These are phyloP conservation scores for Salarias fasciatus DNA, from an alignment of 2,797 vertebrate species.

Conservation along the genomic window DNA sequence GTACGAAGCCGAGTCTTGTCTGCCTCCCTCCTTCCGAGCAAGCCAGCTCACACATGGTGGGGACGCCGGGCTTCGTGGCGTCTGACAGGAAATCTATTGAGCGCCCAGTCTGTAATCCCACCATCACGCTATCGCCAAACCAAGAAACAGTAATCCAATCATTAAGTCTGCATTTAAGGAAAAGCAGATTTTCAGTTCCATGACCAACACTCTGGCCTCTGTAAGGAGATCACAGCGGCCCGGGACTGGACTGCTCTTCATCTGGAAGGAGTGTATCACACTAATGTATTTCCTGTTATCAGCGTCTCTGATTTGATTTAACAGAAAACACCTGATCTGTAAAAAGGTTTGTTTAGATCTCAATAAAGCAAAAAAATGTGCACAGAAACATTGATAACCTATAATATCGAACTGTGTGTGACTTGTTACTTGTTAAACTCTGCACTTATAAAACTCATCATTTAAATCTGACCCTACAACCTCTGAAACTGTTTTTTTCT, in stretches of 20 bases:
- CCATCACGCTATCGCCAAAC: conserved; percentile 82
- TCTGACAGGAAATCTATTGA: conserved; percentile 92
- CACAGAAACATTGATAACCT: too few relatives aligned
- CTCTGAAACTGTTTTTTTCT: too few relatives aligned
- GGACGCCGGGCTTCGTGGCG: conserved; percentile 84
- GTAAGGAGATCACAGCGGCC: conserved; percentile 46
- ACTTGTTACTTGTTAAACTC: conserved; percentile 72
- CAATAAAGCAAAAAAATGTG: too few relatives aligned
- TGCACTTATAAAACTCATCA: conserved; percentile 79
- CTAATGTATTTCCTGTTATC: conserved; percentile 2
- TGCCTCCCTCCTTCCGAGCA: conserved; percentile 50
- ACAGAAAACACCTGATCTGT: conserved; percentile 24
- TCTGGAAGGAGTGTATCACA: conserved; percentile 25
- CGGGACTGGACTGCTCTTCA: conserved; percentile 2
- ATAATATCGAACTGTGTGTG: too few relatives aligned
- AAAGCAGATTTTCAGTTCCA: conserved; percentile 58
- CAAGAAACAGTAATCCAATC: conserved; percentile 88
- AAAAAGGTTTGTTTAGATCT: conserved; percentile 17
- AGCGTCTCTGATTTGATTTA: conserved; percentile 19
- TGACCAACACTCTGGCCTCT: conserved; percentile 31
- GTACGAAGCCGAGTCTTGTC: conserved; percentile 29
- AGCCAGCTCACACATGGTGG: conserved; percentile 78
- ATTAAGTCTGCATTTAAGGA: conserved; percentile 71
- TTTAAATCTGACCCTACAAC: conserved; percentile 62
- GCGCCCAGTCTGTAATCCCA: conserved; percentile 85